Evolutionary conservation across 1,140 invertebrate species (phyloP).

Genomic region (Araneus ventricosus): DNA sequence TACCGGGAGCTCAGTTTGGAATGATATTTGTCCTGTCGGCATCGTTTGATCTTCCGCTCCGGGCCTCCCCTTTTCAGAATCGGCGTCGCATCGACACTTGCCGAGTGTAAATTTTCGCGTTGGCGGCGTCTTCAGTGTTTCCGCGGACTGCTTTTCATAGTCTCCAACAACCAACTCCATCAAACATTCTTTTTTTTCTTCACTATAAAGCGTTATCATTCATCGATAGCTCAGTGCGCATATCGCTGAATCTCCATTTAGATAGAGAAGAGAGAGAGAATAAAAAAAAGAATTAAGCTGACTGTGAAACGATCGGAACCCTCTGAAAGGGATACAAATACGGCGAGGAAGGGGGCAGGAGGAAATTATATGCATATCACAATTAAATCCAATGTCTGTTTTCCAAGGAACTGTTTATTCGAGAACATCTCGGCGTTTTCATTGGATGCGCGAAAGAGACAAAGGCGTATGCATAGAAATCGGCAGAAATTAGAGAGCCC

Average conservation of each 20-base stretch:
- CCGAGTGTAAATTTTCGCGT: slow-evolving; percentile 69
- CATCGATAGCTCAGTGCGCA: slow-evolving; percentile 39
- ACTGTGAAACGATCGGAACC: slow-evolving; percentile 67
- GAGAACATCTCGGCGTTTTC: neutral
- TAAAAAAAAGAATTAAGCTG: slow-evolving; percentile 41
- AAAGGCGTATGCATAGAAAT: slow-evolving; percentile 1
- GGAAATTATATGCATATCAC: slow-evolving; percentile 24
- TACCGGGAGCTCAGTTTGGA: slow-evolving; percentile 43
- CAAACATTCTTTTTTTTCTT: slow-evolving; percentile 60
- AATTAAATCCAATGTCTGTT: slow-evolving; percentile 33
- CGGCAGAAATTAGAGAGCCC: neutral
- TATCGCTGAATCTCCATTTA: slow-evolving; percentile 54
- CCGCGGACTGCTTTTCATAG: slow-evolving; percentile 67
- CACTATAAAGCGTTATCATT: slow-evolving; percentile 54
- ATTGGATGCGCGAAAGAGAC: slow-evolving; percentile 2
- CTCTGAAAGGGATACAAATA: slow-evolving; percentile 23
- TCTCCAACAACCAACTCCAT: slow-evolving; percentile 64
- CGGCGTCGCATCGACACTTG: slow-evolving; percentile 68
- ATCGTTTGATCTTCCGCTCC: slow-evolving; percentile 63
- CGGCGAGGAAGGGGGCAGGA: neutral
- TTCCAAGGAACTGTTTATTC: slow-evolving; percentile 4
- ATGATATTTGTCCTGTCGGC: slow-evolving; percentile 73
- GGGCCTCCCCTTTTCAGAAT: slow-evolving; percentile 15
- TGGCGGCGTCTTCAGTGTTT: slow-evolving; percentile 54
- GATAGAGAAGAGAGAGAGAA: neutral